phyloP scores from a whole-genome alignment of 2,888 invertebrate species.

The Apotomis betuletana region DNA sequence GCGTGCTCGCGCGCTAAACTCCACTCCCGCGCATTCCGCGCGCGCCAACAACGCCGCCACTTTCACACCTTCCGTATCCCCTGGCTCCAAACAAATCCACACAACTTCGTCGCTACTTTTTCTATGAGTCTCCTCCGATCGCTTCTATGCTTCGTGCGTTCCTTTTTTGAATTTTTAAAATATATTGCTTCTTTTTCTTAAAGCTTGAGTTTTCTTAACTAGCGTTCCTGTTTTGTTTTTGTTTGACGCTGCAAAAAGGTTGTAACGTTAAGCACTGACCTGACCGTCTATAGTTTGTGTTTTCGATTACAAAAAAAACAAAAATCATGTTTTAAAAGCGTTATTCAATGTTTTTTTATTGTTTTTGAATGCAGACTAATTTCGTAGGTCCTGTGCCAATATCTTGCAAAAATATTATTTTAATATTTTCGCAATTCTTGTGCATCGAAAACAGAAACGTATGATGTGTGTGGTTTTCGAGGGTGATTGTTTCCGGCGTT shows the following conservation, averaged over 20 bases:
- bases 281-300: slow-evolving; percentile 25
- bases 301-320: slow-evolving; percentile 1
- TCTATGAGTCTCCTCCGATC: slow-evolving; percentile 11
- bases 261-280: slow-evolving; percentile 33
- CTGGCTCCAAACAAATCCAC: slow-evolving; percentile 44
- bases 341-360: neutral
- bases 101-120: neutral
- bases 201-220: slow-evolving; percentile 36
- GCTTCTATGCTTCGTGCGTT: slow-evolving; percentile 17
- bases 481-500: slow-evolving; percentile 22
- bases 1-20: slow-evolving; percentile 78
- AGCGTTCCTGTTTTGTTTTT: slow-evolving; percentile 34
- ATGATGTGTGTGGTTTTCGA: slow-evolving; percentile 20
- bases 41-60: slow-evolving; percentile 76
- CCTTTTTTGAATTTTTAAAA: slow-evolving; percentile 28
- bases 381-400: neutral
- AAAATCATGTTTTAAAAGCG: neutral
- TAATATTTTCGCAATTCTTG: neutral
- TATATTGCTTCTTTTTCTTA: slow-evolving; percentile 34
- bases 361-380: slow-evolving; percentile 1
- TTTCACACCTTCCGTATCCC: slow-evolving; percentile 67
- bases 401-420: neutral
- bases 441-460: slow-evolving; percentile 30
- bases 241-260: slow-evolving; percentile 34
- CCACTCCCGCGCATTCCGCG: slow-evolving; percentile 81